Evolutionary conservation across 2,113 vertebrate genomes (phyloP).

Genomic region (Pollachius pollachius): DNA sequence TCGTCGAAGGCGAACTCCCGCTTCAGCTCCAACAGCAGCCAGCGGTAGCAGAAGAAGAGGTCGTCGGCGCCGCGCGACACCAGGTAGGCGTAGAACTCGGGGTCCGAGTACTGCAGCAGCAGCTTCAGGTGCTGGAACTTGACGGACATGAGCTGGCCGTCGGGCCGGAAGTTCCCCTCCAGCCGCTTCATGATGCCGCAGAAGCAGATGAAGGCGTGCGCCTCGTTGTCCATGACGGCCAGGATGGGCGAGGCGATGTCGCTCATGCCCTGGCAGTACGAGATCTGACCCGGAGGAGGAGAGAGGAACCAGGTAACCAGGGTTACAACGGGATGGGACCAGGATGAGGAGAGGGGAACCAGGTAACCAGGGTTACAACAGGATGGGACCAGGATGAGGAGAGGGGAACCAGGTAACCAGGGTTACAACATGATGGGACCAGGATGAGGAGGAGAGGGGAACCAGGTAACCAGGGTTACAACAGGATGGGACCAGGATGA

Average conservation of each 20-base stretch:
- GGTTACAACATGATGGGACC: too few species aligned
- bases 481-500: too few species aligned
- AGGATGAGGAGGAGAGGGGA: too few species aligned
- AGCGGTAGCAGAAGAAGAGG: conserved; percentile 94
- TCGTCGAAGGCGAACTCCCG: conserved; percentile 92
- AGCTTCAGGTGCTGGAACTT: conserved; percentile 90
- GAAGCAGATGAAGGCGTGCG: conserved; percentile 91
- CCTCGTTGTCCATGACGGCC: conserved; percentile 92
- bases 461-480: too few species aligned
- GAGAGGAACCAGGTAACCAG: too few species aligned
- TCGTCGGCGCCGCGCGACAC: conserved; percentile 85
- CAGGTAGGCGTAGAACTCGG: conserved; percentile 85
- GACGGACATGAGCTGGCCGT: conserved; percentile 84
- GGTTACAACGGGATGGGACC: too few species aligned
- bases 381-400: too few species aligned
- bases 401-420: too few species aligned
- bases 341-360: too few species aligned
- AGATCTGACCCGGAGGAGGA: conserved; percentile 68
- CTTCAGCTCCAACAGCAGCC: conserved; percentile 92
- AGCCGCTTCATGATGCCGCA: conserved; percentile 92
- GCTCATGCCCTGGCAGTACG: conserved; percentile 97
- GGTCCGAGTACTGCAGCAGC: conserved; percentile 84
- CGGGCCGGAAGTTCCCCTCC: conserved; percentile 86
- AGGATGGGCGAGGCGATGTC: conserved; percentile 91
- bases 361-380: too few species aligned